phyloP scores from a whole-genome alignment of 1,140 invertebrate species.

The Schlechtendalia chinensis region DNA sequence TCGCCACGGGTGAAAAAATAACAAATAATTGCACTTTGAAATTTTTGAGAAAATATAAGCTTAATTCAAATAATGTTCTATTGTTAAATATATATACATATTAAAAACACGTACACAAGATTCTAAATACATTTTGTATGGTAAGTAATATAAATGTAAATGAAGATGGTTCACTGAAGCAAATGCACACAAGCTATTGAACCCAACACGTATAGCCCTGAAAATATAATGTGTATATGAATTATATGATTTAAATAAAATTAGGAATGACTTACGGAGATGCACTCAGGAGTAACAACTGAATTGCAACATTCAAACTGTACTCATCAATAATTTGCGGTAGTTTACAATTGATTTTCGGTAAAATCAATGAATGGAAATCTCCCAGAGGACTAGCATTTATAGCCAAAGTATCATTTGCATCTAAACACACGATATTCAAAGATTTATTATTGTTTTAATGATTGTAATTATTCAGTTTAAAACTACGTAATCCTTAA shows the following conservation, averaged over 20 bases:
- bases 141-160: slow-evolving; percentile 71
- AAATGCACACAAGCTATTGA: slow-evolving; percentile 75
- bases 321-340: slow-evolving; percentile 63
- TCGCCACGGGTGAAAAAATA: too few relatives aligned
- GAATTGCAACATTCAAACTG: slow-evolving; percentile 58
- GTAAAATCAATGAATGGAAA: slow-evolving; percentile 67
- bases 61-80: too few relatives aligned
- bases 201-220: slow-evolving; percentile 65
- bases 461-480: background rate
- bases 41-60: too few relatives aligned
- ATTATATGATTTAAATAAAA: background rate
- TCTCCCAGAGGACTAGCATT: slow-evolving; percentile 72
- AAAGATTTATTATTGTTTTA: background rate
- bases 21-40: too few relatives aligned
- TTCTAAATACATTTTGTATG: slow-evolving; percentile 65
- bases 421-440: background rate
- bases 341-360: slow-evolving; percentile 60
- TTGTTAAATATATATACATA: too few relatives aligned
- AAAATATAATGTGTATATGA: slow-evolving; percentile 52
- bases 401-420: slow-evolving; percentile 55
- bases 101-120: slow-evolving; percentile 60
- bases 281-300: slow-evolving; percentile 59
- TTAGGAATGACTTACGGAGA: slow-evolving; percentile 57
- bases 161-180: slow-evolving; percentile 82
- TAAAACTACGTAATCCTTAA: background rate